phyloP scores from a whole-genome alignment of 1,140 invertebrate species.

The Cepaea nemoralis region DNA sequence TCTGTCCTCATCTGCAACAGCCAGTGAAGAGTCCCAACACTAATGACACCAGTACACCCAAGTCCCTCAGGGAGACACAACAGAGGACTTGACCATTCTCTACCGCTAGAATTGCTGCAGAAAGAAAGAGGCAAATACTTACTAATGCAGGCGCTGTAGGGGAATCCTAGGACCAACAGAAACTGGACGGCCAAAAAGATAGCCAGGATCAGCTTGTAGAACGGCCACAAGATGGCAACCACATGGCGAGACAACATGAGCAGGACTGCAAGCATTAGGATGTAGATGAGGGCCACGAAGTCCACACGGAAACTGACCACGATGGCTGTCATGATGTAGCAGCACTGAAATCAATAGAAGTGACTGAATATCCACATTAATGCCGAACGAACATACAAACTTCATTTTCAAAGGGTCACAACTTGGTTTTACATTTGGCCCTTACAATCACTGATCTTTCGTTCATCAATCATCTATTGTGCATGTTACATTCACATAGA shows the following conservation, averaged over 20 bases:
- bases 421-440: too few relatives aligned
- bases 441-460: too few relatives aligned
- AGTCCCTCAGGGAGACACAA: too few relatives aligned
- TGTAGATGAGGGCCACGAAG: slow-evolving; percentile 88
- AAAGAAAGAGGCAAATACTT: slow-evolving; percentile 43
- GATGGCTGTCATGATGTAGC: slow-evolving; percentile 86
- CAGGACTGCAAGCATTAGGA: slow-evolving; percentile 86
- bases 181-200: slow-evolving; percentile 90
- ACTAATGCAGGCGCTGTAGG: slow-evolving; percentile 77
- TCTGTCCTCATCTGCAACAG: too few relatives aligned
- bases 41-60: too few relatives aligned
- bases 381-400: too few relatives aligned
- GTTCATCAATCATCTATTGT: too few relatives aligned
- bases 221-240: slow-evolving; percentile 85
- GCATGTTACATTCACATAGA: too few relatives aligned
- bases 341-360: slow-evolving; percentile 77
- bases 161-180: slow-evolving; percentile 86
- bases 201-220: slow-evolving; percentile 86
- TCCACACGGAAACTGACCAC: slow-evolving; percentile 93
- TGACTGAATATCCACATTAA: background rate
- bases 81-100: too few relatives aligned
- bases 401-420: too few relatives aligned
- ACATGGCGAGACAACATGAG: slow-evolving; percentile 79
- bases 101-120: too few relatives aligned
- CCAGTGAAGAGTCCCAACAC: too few relatives aligned